Conservation (phyloP, 1,140 invertebrate species). For the Bacillus rossius region DNA sequence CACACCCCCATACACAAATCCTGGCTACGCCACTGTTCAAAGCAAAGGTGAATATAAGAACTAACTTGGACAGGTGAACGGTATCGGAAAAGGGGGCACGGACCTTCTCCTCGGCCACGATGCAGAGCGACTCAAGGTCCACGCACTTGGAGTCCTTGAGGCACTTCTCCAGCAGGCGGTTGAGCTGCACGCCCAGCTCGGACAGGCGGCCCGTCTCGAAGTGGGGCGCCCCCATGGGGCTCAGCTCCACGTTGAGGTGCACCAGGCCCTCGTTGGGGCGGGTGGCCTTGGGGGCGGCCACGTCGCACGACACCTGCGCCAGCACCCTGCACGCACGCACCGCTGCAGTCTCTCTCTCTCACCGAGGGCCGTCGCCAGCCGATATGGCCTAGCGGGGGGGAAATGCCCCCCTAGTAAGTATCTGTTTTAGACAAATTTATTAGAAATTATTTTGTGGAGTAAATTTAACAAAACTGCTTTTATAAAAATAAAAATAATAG, state of each 20-base stretch:
- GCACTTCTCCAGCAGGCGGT: conserved; percentile 81
- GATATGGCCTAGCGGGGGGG: no score
- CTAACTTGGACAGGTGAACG: no score
- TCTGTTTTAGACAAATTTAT: no score
- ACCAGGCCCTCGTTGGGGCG: conserved; percentile 86
- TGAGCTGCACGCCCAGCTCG: conserved; percentile 70
- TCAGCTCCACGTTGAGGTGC: conserved; percentile 80
- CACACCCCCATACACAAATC: no score
- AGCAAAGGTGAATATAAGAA: no score
- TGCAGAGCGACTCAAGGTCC: conserved; percentile 90
- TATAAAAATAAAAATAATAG: no score
- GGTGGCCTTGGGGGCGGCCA: conserved; percentile 73
- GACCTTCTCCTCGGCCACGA: conserved; percentile 88
- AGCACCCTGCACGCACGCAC: conserved; percentile 76
- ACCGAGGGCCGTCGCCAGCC: background rate
- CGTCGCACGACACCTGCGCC: conserved; percentile 81
- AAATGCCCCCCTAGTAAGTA: no score
- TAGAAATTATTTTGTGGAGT: no score
- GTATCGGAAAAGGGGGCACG: no score
- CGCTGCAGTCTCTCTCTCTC: background rate
- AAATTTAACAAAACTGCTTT: no score
- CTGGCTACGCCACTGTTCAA: no score
- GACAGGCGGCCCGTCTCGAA: conserved; percentile 69
- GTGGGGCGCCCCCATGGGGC: conserved; percentile 71
- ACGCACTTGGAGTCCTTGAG: conserved; percentile 84